Evolutionary conservation across 2,888 invertebrate genomes (phyloP).

Genomic region (Andrena hattorfiana): DNA sequence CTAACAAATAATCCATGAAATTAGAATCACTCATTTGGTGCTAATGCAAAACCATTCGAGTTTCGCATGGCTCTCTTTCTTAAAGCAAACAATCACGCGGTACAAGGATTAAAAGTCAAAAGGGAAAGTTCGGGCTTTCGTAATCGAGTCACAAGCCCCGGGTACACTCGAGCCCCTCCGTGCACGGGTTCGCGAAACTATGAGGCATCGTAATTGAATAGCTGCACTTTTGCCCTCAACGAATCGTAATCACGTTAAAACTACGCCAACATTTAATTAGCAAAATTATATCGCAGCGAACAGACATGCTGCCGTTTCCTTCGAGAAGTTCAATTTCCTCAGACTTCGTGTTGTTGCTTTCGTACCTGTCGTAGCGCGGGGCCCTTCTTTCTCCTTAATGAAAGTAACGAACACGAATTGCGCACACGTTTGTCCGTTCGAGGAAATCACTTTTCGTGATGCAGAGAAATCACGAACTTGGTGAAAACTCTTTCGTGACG

Average conservation of each 20-base stretch:
- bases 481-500: neutral
- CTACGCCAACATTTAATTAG: constrained; percentile 37
- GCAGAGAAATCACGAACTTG: neutral
- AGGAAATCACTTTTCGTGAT: constrained; percentile 2
- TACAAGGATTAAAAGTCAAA: constrained; percentile 14
- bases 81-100: neutral
- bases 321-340: constrained; percentile 25
- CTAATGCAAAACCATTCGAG: neutral
- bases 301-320: neutral
- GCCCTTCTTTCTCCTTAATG: constrained; percentile 7
- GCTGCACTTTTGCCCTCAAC: constrained; percentile 9
- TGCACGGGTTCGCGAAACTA: neutral
- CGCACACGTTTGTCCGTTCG: neutral
- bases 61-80: neutral
- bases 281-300: constrained; percentile 27
- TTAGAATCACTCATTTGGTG: neutral
- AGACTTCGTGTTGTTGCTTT: neutral
- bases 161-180: constrained; percentile 12
- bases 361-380: neutral
- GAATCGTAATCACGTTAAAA: constrained; percentile 35
- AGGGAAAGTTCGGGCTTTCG: constrained; percentile 1
- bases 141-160: constrained; percentile 22
- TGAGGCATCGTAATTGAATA: constrained; percentile 21
- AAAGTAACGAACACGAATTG: constrained; percentile 3
- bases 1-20: no score